phyloP scores from a whole-genome alignment of 53 echinoderm and acorn worm species.

The Arbacia lixula region DNA sequence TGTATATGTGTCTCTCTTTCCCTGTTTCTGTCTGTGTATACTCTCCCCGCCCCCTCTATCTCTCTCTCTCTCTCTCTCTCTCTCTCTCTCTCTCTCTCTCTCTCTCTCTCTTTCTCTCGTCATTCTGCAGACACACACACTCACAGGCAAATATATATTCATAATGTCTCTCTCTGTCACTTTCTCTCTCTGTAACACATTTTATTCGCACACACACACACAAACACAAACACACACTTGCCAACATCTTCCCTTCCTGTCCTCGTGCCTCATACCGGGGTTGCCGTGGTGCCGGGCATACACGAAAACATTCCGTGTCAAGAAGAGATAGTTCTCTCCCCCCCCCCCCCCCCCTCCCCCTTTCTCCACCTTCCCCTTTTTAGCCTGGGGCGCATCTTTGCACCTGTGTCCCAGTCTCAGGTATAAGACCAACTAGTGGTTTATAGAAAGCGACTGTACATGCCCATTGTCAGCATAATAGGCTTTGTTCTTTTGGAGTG shows the following conservation, averaged over 20 bases:
- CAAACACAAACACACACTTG: too few relatives aligned
- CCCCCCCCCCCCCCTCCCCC: not conserved
- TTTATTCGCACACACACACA: too few relatives aligned
- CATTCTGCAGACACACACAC: too few relatives aligned
- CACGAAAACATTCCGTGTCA: constrained; percentile 1
- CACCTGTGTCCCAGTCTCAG: constrained; percentile 4
- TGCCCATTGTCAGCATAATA: constrained; percentile 9
- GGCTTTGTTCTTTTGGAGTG: constrained; percentile 33
- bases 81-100: too few relatives aligned
- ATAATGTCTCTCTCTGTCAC: too few relatives aligned
- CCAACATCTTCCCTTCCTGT: too few relatives aligned
- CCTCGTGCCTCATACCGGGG: not conserved
- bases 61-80: not conserved
- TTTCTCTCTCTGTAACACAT: too few relatives aligned
- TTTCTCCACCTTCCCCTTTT: not conserved
- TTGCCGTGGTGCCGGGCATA: constrained; percentile 14
- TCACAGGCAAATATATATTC: too few relatives aligned
- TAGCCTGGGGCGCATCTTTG: not conserved
- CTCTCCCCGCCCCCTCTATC: not conserved
- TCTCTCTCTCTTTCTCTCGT: not conserved
- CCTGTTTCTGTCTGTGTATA: not conserved
- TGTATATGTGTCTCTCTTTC: not conserved
- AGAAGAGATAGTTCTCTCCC: constrained; percentile 2
- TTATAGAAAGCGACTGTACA: constrained; percentile 8
- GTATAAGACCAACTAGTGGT: constrained; percentile 19